Conservation (phyloP, 2,113 vertebrate species). For the Crotalus viridis region DNA sequence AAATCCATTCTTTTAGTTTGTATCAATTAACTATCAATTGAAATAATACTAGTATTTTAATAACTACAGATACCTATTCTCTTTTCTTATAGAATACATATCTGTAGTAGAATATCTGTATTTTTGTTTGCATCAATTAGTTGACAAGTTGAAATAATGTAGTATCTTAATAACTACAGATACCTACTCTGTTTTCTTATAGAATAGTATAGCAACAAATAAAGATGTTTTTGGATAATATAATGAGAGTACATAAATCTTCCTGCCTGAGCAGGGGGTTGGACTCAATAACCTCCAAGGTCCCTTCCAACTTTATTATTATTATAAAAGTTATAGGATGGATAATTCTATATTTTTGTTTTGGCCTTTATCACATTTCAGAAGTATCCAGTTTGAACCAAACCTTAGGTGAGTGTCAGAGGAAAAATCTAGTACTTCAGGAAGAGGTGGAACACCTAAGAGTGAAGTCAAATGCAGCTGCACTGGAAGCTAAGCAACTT, state of each 20-base stretch:
- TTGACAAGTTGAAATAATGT: neutral
- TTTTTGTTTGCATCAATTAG: neutral
- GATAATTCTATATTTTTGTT: neutral
- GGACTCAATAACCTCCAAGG: no score
- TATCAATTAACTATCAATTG: neutral
- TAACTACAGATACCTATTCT: neutral
- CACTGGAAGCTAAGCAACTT: constrained; percentile 69
- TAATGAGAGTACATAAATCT: neutral
- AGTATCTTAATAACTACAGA: neutral
- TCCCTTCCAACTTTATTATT: no score
- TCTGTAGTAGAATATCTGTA: neutral
- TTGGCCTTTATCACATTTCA: constrained; percentile 48
- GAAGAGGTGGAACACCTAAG: constrained; percentile 70
- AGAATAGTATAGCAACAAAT: neutral
- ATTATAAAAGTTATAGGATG: neutral
- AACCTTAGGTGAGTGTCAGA: constrained; percentile 62
- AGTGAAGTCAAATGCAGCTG: constrained; percentile 55
- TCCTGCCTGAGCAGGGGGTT: no score
- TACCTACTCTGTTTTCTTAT: neutral
- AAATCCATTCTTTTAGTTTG: neutral
- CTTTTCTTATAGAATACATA: neutral
- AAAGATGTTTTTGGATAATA: neutral
- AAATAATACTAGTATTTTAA: neutral
- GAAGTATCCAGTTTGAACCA: constrained; percentile 71
- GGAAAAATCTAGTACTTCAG: constrained; percentile 67